phyloP scores from a whole-genome alignment of 30 jellyfish, hydroid and myxozoan genomes.

The Pelagia noctiluca region DNA sequence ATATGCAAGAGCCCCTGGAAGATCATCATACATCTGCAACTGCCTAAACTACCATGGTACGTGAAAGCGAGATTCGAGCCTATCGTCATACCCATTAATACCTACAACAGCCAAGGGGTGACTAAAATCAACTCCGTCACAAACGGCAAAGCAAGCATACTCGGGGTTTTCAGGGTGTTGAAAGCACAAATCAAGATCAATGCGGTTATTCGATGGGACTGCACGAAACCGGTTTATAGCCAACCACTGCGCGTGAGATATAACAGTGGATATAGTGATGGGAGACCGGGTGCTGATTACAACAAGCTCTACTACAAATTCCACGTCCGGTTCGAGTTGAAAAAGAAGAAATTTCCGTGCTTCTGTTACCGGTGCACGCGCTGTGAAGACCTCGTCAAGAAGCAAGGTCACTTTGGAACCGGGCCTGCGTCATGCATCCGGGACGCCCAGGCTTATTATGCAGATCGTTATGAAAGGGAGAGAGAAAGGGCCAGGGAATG shows the following conservation, averaged over 20 bases:
- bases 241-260: conserved; percentile 33
- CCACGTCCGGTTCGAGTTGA: conserved; percentile 69
- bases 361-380: conserved; percentile 66
- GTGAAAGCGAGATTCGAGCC: conserved; percentile 65
- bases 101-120: conserved; percentile 64
- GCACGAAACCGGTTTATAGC: conserved; percentile 67
- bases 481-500: neutral
- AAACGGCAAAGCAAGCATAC: conserved; percentile 40
- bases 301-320: conserved; percentile 69
- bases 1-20: conserved; percentile 79
- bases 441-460: conserved; percentile 23
- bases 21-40: conserved; percentile 50
- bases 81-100: conserved; percentile 50
- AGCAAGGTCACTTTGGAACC: conserved; percentile 56
- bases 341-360: conserved; percentile 66
- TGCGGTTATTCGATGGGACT: conserved; percentile 75
- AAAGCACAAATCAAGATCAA: conserved; percentile 59
- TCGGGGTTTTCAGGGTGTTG: conserved; percentile 38
- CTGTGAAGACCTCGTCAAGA: conserved; percentile 68
- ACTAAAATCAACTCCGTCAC: conserved; percentile 53
- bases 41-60: conserved; percentile 78
- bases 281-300: conserved; percentile 63
- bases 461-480: neutral
- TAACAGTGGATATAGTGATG: conserved; percentile 54
- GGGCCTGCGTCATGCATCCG: conserved; percentile 72